Percentiles rank a stretch among this genome's conserved stretches.
Evolutionary conservation across 1,140 invertebrate species (phyloP).

Genomic region (Thaumetopoea pityocampa): DNA sequence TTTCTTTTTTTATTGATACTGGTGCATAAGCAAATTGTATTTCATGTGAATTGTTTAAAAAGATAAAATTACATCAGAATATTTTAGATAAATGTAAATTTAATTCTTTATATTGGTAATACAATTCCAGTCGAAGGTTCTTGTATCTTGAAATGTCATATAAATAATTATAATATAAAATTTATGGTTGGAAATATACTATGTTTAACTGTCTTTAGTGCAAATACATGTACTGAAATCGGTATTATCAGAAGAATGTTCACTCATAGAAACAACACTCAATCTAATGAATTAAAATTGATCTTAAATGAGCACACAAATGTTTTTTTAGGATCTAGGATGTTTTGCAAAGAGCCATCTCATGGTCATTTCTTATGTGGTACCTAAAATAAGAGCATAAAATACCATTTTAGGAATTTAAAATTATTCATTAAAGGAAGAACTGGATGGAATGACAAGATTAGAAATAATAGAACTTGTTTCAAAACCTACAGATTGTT

Average conservation of each 20-base stretch:
- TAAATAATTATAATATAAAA: neutral
- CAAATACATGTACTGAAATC: neutral
- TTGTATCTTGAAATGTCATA: neutral
- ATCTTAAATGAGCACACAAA: neutral
- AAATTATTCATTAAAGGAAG: neutral
- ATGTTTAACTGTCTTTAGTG: neutral
- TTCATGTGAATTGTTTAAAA: neutral
- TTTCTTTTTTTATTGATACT: neutral
- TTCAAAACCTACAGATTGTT: neutral
- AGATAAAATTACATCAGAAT: no score
- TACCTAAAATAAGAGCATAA: neutral
- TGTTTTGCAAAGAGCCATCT: neutral
- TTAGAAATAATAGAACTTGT: neutral
- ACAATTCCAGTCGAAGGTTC: neutral
- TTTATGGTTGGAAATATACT: neutral
- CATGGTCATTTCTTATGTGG: neutral
- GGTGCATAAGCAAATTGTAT: neutral
- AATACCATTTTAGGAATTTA: neutral
- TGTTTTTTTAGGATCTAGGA: neutral
- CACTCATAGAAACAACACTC: neutral
- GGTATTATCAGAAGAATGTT: neutral
- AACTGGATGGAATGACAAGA: neutral
- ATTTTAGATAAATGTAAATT: no score
- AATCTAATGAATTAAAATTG: neutral
- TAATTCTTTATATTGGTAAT: neutral